Percentiles rank a stretch among this genome's conserved stretches.
phyloP scores from a whole-genome alignment of 2,888 invertebrate genomes.

The Cephus spinipes region DNA sequence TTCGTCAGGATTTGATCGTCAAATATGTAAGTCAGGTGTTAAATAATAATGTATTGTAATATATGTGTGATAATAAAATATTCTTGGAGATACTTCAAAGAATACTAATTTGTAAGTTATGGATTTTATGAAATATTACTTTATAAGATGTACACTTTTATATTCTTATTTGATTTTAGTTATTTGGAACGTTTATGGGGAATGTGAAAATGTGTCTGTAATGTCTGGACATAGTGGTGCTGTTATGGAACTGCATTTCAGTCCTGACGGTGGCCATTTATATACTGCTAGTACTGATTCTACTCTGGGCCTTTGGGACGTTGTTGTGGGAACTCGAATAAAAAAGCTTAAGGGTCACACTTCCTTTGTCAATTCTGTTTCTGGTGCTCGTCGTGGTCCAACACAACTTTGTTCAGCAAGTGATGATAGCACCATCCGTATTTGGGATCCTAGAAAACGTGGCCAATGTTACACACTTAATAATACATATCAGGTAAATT shows the following conservation, averaged over 20 bases:
- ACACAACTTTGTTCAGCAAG: constrained; percentile 92
- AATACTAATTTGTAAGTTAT: background rate
- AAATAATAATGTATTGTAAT: background rate
- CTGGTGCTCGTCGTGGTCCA: constrained; percentile 87
- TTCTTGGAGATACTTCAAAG: background rate
- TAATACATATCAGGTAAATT: constrained; percentile 74
- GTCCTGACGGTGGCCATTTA: constrained; percentile 84
- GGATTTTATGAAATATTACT: background rate
- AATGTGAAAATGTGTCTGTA: constrained; percentile 96
- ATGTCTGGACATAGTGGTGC: constrained; percentile 97
- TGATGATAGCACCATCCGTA: constrained; percentile 92
- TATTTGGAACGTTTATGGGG: constrained; percentile 97
- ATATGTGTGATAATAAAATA: too few relatives aligned
- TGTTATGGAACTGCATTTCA: constrained; percentile 92
- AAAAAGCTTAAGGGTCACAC: constrained; percentile 90
- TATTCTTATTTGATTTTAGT: constrained; percentile 67
- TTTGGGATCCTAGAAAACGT: constrained; percentile 94
- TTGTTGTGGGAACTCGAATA: constrained; percentile 86
- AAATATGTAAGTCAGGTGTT: constrained; percentile 81
- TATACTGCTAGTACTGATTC: constrained; percentile 95
- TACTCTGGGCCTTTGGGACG: constrained; percentile 95
- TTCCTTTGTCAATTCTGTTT: constrained; percentile 79
- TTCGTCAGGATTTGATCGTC: constrained; percentile 94
- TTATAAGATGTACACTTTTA: background rate
- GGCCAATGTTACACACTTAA: constrained; percentile 81